Conservation (phyloP, 2,113 vertebrate genomes). For the Malurus melanocephalus region DNA sequence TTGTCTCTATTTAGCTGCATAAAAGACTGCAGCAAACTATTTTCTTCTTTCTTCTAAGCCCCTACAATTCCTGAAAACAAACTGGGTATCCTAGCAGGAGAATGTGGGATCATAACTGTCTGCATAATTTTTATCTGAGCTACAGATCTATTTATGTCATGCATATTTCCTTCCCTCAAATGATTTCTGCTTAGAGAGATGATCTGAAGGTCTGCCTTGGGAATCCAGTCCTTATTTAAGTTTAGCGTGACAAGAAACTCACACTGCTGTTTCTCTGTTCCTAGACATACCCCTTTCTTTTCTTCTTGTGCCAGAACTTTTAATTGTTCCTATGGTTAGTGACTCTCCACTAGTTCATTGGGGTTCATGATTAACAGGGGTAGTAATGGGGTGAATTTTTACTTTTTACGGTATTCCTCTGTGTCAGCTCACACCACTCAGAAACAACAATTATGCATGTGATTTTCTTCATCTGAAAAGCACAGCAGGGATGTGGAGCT, state of each 20-base stretch:
- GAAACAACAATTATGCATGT: not conserved
- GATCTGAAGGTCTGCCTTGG: not conserved
- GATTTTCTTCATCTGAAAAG: not conserved
- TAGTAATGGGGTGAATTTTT: not conserved
- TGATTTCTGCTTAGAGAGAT: not conserved
- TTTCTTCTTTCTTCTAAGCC: not conserved
- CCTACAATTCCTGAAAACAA: not conserved
- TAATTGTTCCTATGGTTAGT: not conserved
- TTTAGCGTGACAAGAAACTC: not conserved
- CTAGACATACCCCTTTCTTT: not conserved
- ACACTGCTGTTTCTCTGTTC: not conserved
- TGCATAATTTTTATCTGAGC: not conserved
- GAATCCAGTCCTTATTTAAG: not conserved
- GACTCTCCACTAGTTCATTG: not conserved
- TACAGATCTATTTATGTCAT: not conserved
- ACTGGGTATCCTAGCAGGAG: not conserved
- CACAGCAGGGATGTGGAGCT: not conserved
- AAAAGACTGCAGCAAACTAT: not conserved
- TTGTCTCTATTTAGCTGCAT: not conserved
- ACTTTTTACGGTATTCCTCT: not conserved
- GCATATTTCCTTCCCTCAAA: not conserved
- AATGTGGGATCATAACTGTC: not conserved
- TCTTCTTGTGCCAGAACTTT: not conserved
- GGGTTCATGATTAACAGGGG: not conserved
- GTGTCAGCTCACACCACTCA: not conserved